Evolutionary conservation across 2,888 invertebrate genomes (phyloP).

Genomic region (Lasiommata megera): DNA sequence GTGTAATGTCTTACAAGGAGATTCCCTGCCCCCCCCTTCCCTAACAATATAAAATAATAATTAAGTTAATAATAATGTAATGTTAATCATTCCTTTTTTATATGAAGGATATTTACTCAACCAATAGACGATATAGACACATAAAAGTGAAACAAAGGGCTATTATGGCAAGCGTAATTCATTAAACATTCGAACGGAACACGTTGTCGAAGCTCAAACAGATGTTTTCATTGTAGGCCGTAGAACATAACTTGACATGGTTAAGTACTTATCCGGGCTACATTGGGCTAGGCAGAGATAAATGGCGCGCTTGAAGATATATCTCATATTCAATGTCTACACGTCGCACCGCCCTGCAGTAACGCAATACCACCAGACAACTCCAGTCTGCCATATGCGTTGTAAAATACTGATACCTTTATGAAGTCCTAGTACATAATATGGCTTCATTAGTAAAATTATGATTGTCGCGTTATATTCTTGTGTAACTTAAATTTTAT

Average conservation of each 20-base stretch:
- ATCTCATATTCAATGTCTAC: slow-evolving; percentile 43
- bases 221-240: slow-evolving; percentile 25
- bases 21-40: no score
- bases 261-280: slow-evolving; percentile 34
- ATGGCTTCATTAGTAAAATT: no score
- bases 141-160: not conserved
- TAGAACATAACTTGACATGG: slow-evolving; percentile 27
- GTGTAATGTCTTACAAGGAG: no score
- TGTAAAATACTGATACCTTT: not conserved
- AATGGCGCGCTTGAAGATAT: slow-evolving; percentile 39
- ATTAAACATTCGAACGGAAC: slow-evolving; percentile 5
- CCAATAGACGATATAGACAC: not conserved
- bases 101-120: not conserved
- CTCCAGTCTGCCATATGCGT: not conserved
- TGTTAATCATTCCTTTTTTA: no score
- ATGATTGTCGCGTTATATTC: no score
- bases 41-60: no score
- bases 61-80: no score
- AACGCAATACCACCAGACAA: slow-evolving; percentile 31
- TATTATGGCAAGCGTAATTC: not conserved
- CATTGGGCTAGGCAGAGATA: slow-evolving; percentile 40
- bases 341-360: slow-evolving; percentile 34
- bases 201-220: slow-evolving; percentile 16
- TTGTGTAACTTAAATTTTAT: no score
- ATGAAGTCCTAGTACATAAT: not conserved